phyloP scores from a whole-genome alignment of 1,140 invertebrate genomes.

The Tetramorium parvispinum region DNA sequence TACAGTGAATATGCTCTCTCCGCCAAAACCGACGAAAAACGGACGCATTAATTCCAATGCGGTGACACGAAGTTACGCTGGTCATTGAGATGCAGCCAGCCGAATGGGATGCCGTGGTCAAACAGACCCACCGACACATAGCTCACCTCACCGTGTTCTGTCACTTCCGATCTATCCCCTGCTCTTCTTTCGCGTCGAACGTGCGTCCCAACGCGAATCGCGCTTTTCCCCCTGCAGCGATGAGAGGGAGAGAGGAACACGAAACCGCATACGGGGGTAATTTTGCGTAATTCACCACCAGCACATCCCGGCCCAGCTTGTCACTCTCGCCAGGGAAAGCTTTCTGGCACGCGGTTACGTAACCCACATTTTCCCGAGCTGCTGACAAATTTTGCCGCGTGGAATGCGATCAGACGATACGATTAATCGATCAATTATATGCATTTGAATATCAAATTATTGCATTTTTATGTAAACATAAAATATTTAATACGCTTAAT shows the following conservation, averaged over 20 bases:
- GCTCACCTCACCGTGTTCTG: constrained; percentile 50
- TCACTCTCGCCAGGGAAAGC: constrained; percentile 49
- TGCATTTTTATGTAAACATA: neutral
- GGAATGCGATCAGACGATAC: neutral
- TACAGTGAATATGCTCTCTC: neutral
- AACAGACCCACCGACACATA: constrained; percentile 32
- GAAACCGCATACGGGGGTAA: constrained; percentile 31
- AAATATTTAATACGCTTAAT: neutral
- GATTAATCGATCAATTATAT: constrained; percentile 9
- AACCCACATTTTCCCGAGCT: constrained; percentile 3
- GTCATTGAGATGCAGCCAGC: constrained; percentile 32
- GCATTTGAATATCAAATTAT: neutral
- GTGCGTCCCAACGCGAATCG: constrained; percentile 7
- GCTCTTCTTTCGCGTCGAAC: constrained; percentile 61
- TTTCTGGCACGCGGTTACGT: constrained; percentile 49
- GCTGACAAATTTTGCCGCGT: constrained; percentile 22
- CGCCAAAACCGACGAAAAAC: constrained; percentile 20
- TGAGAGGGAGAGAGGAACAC: neutral
- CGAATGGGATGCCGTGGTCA: constrained; percentile 25
- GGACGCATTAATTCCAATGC: constrained; percentile 29
- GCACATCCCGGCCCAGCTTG: neutral
- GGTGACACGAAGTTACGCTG: constrained; percentile 32
- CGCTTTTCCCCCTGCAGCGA: neutral
- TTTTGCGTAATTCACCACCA: constrained; percentile 57
- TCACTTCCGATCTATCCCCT: constrained; percentile 54